These are phyloP conservation scores for Prionailurus bengalensis DNA, from an alignment of 2,113 vertebrate species.

Conservation along the genomic window DNA sequence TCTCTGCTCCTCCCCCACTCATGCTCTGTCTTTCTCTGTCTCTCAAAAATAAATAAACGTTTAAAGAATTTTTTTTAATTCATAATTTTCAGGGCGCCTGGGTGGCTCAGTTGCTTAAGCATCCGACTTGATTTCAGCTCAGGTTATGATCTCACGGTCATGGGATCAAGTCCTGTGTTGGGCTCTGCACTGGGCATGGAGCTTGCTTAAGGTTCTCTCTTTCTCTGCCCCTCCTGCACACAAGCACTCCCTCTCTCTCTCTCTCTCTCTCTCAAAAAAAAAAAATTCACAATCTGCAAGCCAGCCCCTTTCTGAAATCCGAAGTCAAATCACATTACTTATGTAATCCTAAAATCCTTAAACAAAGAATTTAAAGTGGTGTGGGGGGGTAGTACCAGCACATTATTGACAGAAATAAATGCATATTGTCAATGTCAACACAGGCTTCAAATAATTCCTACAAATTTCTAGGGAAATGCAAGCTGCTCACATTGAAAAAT, in stretches of 20 bases:
- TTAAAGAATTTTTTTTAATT: neutral
- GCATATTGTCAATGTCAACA: neutral
- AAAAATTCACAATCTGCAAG: neutral
- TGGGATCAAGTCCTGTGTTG: neutral
- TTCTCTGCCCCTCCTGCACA: neutral
- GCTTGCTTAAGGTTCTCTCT: neutral
- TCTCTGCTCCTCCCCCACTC: no score
- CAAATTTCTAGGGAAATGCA: neutral
- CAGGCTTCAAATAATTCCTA: neutral
- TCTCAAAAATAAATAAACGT: no score
- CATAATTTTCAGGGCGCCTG: neutral
- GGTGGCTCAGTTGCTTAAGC: neutral
- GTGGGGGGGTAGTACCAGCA: neutral
- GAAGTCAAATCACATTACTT: neutral
- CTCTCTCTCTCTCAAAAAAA: neutral
- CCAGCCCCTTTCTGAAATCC: neutral
- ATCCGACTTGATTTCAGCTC: neutral
- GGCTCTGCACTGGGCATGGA: neutral
- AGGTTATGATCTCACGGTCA: neutral
- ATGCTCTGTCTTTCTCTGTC: no score
- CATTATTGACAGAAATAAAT: neutral
- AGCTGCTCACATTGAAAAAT: neutral
- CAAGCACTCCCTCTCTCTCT: neutral
- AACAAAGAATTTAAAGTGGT: neutral
- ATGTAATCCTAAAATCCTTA: conserved; percentile 1